These are phyloP conservation scores for Meta bourneti DNA, from an alignment of 2,888 invertebrate species.

Conservation along the genomic window DNA sequence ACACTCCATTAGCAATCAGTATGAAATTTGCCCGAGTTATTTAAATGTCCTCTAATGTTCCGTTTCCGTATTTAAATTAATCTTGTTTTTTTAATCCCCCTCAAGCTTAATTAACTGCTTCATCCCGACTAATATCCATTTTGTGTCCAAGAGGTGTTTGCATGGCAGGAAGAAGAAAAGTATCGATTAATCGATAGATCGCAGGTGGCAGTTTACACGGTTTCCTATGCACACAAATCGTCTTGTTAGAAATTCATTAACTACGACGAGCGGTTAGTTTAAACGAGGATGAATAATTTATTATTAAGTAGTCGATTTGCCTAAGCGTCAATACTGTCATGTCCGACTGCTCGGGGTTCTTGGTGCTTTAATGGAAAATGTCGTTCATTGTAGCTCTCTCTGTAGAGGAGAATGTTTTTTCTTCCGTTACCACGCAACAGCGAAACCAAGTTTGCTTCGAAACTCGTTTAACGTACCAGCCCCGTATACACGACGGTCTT, in stretches of 20 bases:
- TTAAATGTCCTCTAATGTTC: conserved; percentile 3
- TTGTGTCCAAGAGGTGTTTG: conserved; percentile 48
- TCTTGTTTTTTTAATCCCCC: conserved; percentile 11
- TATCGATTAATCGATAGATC: conserved; percentile 57
- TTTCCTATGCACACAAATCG: conserved; percentile 37
- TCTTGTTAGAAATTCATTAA: conserved; percentile 70
- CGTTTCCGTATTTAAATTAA: background rate
- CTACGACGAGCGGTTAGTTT: conserved; percentile 42
- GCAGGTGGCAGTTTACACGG: conserved; percentile 62
- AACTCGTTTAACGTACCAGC: too few species aligned
- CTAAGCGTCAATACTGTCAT: background rate
- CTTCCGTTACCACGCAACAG: background rate
- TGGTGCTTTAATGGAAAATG: background rate
- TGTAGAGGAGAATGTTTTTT: background rate
- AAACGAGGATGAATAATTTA: conserved; percentile 43
- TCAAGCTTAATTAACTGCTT: conserved; percentile 7
- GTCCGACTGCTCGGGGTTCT: background rate
- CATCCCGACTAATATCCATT: conserved; percentile 45
- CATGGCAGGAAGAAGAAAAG: conserved; percentile 15
- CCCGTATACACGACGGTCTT: too few species aligned
- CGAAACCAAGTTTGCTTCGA: background rate
- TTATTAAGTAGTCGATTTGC: conserved; percentile 35
- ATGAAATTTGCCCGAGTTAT: background rate
- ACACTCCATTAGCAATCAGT: too few species aligned
- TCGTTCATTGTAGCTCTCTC: background rate